Percentiles rank a stretch among this genome's conserved stretches.
Conservation (phyloP, 2,113 vertebrate species). For the Emydura subglobosa region DNA sequence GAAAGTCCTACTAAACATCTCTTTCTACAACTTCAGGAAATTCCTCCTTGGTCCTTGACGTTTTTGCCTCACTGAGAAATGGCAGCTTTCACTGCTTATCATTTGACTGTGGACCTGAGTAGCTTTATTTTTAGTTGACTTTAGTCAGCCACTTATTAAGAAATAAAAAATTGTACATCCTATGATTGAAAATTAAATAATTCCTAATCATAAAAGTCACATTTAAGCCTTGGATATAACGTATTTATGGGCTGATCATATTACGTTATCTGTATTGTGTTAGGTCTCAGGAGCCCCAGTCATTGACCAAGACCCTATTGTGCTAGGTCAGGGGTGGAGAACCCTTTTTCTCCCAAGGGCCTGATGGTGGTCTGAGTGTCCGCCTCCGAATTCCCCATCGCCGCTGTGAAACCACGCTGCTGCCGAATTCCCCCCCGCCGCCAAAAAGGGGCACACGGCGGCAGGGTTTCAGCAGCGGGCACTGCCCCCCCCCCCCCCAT, state of each 20-base stretch:
- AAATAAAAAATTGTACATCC: slow-evolving; percentile 55
- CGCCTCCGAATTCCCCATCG: too few species aligned
- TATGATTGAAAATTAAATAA: slow-evolving; percentile 64
- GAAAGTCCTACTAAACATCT: neutral
- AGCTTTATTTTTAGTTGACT: slow-evolving; percentile 50
- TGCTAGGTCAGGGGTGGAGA: too few species aligned
- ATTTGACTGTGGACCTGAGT: neutral
- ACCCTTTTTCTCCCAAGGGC: too few species aligned
- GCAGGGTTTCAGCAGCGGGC: too few species aligned
- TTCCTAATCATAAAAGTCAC: slow-evolving; percentile 62
- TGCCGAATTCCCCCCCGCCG: too few species aligned
- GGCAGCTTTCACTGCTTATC: neutral
- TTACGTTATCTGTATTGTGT: slow-evolving; percentile 46
- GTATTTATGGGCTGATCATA: slow-evolving; percentile 10
- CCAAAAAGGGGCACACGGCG: too few species aligned
- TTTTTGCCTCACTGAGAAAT: neutral
- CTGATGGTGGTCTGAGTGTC: too few species aligned
- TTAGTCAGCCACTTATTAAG: slow-evolving; percentile 69
- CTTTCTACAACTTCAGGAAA: neutral
- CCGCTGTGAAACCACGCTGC: too few species aligned
- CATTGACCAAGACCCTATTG: neutral
- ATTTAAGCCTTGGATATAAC: slow-evolving; percentile 29
- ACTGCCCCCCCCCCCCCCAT: too few species aligned
- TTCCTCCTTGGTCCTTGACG: neutral
- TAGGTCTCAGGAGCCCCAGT: neutral